Evolutionary conservation across 2,888 invertebrate species (phyloP).

Genomic region (Melangyna quadrimaculata): DNA sequence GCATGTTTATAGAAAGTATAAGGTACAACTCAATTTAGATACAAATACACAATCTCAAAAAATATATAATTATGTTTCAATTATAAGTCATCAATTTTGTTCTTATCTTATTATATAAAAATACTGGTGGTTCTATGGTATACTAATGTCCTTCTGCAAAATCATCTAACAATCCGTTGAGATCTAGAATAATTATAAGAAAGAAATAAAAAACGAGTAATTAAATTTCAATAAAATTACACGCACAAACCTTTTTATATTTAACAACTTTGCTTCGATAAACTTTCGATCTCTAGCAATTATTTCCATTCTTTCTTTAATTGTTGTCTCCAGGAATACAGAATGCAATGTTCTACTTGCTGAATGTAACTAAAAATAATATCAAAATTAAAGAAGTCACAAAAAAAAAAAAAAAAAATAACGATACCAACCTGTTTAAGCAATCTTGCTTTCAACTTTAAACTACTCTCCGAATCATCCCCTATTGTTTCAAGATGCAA

Average conservation of each 20-base stretch:
- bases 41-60: not conserved
- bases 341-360: constrained; percentile 77
- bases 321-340: constrained; percentile 76
- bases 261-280: constrained; percentile 75
- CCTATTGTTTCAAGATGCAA: constrained; percentile 77
- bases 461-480: constrained; percentile 74
- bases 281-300: constrained; percentile 78
- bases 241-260: constrained; percentile 63
- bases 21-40: not conserved
- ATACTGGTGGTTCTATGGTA: no score
- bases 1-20: not conserved
- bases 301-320: constrained; percentile 79
- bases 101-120: not conserved
- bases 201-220: not conserved
- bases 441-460: constrained; percentile 78
- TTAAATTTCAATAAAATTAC: not conserved
- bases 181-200: constrained; percentile 7
- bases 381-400: not conserved
- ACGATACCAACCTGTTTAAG: constrained; percentile 77
- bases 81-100: not conserved
- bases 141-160: not conserved
- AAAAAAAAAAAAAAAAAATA: not conserved
- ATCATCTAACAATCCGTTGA: constrained; percentile 18
- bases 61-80: not conserved
- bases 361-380: constrained; percentile 75